These are phyloP conservation scores for Drosophila siamana DNA, from an alignment of 2,888 invertebrate genomes.

Conservation along the genomic window DNA sequence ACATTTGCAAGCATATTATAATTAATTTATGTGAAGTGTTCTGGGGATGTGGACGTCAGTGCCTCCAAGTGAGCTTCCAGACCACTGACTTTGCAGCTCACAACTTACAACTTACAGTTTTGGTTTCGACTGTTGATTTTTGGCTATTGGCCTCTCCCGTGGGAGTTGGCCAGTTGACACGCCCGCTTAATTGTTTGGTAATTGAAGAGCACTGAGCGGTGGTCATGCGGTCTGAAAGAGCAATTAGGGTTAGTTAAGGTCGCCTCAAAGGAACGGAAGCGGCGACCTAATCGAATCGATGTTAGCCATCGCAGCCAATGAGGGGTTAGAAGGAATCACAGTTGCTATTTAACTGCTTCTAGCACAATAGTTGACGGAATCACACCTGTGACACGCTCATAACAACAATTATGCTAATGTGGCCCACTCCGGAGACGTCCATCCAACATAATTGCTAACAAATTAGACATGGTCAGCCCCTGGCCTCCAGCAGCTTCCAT, in stretches of 20 bases:
- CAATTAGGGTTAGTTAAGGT: constrained; percentile 37
- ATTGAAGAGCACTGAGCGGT: constrained; percentile 34
- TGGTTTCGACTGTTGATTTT: constrained; percentile 22
- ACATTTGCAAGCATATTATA: constrained; percentile 63
- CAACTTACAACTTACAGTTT: neutral
- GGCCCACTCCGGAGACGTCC: constrained; percentile 64
- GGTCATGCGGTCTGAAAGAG: constrained; percentile 27
- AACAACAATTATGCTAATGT: constrained; percentile 78
- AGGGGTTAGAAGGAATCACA: constrained; percentile 3
- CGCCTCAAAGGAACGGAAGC: constrained; percentile 1
- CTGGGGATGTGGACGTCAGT: constrained; percentile 4
- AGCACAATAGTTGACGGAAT: constrained; percentile 17
- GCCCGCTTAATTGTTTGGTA: constrained; percentile 47
- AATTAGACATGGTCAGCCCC: constrained; percentile 70
- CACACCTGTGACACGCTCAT: constrained; percentile 59
- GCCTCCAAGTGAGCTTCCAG: constrained; percentile 39
- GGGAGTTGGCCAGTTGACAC: constrained; percentile 30
- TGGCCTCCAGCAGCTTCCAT: constrained; percentile 2
- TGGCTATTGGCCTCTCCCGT: constrained; percentile 5
- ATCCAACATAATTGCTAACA: constrained; percentile 78
- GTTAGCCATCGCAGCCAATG: too few species aligned
- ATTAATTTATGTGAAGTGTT: constrained; percentile 74
- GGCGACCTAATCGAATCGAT: constrained; percentile 11
- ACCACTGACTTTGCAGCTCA: neutral
- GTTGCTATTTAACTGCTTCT: constrained; percentile 10